Conservation (phyloP, 2,113 vertebrate genomes). For the Daphoenositta chrysoptera region DNA sequence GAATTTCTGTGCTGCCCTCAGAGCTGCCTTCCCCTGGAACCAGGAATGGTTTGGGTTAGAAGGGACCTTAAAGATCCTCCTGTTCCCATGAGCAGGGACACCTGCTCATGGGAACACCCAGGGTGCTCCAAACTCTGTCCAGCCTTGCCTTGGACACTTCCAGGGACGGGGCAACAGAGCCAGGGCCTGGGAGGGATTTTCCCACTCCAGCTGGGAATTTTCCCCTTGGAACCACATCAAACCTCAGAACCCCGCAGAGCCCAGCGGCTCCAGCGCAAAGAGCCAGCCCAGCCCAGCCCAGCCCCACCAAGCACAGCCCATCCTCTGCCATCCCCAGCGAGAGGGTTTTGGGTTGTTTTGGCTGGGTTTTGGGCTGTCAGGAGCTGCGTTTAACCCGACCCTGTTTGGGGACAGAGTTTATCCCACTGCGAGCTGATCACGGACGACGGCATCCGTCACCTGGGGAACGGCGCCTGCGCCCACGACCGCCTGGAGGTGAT, state of each 20-base stretch:
- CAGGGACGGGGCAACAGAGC: neutral
- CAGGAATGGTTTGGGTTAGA: neutral
- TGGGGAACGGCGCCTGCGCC: slow-evolving; percentile 94
- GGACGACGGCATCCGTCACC: slow-evolving; percentile 93
- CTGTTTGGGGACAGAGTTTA: slow-evolving; percentile 77
- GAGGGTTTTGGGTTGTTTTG: too few species aligned
- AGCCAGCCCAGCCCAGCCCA: rapidly evolving
- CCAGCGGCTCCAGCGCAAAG: rapidly evolving
- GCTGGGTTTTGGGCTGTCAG: rapidly evolving
- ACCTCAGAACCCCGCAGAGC: rapidly evolving
- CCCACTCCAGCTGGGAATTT: neutral
- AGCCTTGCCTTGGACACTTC: rapidly evolving
- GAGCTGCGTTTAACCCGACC: neutral
- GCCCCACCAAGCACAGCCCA: rapidly evolving
- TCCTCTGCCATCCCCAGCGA: rapidly evolving
- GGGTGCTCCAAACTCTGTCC: rapidly evolving
- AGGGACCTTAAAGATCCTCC: neutral
- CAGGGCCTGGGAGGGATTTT: neutral
- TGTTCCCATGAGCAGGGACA: neutral
- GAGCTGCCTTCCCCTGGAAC: neutral
- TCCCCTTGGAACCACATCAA: rapidly evolving
- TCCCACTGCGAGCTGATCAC: slow-evolving; percentile 99
- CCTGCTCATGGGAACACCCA: neutral
- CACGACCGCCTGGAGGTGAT: slow-evolving; percentile 96
- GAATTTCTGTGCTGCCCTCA: neutral